Evolutionary conservation across 2,113 vertebrate species (phyloP).

Genomic region (Dermatemys mawii): DNA sequence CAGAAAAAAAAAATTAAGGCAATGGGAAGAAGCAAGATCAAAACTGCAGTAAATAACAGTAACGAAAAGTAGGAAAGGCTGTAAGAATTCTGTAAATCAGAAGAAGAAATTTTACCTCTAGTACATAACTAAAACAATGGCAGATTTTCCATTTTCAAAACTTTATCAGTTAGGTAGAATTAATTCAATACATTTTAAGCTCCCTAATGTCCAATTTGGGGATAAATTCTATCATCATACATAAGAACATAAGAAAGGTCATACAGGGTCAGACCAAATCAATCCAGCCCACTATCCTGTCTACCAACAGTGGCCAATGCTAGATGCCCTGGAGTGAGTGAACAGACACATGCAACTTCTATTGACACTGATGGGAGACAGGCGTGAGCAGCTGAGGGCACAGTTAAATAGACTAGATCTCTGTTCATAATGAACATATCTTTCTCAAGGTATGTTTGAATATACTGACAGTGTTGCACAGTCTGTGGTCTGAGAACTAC

Average conservation of each 20-base stretch:
- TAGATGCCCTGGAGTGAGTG: too few species aligned
- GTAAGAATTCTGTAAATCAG: background rate
- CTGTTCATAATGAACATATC: background rate
- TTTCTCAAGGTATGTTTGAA: background rate
- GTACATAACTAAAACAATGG: background rate
- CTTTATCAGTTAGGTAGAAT: background rate
- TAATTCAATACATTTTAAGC: background rate
- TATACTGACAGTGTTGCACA: background rate
- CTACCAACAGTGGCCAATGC: too few species aligned
- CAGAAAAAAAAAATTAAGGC: background rate
- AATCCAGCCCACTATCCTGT: too few species aligned
- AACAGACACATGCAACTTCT: background rate
- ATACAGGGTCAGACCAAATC: too few species aligned
- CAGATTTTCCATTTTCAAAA: background rate
- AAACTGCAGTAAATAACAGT: background rate
- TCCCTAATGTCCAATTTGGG: background rate
- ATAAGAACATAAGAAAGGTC: too few species aligned
- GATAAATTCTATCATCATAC: background rate
- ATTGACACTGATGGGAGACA: background rate
- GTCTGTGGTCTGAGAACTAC: background rate
- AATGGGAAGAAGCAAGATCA: background rate
- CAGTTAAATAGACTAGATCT: background rate
- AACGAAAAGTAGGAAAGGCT: slow-evolving; percentile 1
- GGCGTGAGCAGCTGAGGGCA: background rate
- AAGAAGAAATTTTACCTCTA: background rate